Base-by-base conservation (phyloP, 2,888 invertebrate genomes). In the Malthinus seriepunctatus region DNA sequence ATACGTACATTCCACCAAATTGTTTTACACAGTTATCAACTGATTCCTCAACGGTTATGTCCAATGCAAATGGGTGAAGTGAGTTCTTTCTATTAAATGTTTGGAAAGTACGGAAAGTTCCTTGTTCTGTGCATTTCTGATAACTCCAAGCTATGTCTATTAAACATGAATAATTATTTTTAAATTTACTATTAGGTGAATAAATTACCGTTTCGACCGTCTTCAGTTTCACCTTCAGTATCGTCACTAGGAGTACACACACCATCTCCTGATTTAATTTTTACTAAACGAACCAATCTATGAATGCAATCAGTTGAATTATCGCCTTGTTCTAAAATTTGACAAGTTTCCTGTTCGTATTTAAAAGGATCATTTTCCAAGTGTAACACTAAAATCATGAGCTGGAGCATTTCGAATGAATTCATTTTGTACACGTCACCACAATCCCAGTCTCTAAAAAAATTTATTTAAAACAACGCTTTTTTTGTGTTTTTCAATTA, bases 361-460 rank as follows among this genome's bases (percentile, higher is more conserved):
- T 14, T n/a, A 3, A 23, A 7, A 8, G 50, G n/a, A 34, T 51
- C 44, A 12, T 31, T 33, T 14, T 50, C 42, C 6, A 51, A 32
- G n/a, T 33, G 8, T 23, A 44, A 32, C 8, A 51, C 14, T 1
- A 0, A 3, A 10, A 58, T 53, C 6, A 10, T 44, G 11, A 32
- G n/a, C 8, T 6, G 31, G 32, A 52, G 15, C 2, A 58, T 44
- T 32, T 58, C 32, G 2, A 9, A 14, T 7, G 44, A 2, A 9
- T n/a, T 11, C 49, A 58, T 52, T 14, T 49, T 38, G 5, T 48
- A 49, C 8, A 37, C 23, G 23, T 58, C 51, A 8, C 52, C 58
- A 11, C 58, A 58, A 12, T 34, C 15, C 58, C 58, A 58, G 7
- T 8, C 38, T 4, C 58, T 58, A 42, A 42, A 47, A 14, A n/a